These are phyloP conservation scores for Phrynocephalus forsythii DNA, from an alignment of 2,797 vertebrate species.

Conservation along the genomic window DNA sequence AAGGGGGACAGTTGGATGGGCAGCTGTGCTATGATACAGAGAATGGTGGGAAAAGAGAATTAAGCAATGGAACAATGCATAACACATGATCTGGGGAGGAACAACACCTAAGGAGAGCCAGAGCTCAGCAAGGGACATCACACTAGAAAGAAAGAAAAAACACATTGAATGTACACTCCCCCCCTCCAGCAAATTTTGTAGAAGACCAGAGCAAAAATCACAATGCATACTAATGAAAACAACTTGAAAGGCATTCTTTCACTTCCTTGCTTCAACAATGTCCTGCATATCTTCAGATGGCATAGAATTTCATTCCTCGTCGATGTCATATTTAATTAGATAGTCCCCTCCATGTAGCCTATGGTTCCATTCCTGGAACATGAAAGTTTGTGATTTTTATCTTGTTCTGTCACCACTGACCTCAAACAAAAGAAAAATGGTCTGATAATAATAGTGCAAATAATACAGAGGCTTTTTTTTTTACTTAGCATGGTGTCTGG, in stretches of 20 bases:
- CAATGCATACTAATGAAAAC: constrained; percentile 30
- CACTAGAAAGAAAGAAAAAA: no score
- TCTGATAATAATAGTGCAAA: not conserved
- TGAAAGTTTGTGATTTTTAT: constrained; percentile 58
- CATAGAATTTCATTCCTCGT: constrained; percentile 20
- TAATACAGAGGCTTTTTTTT: constrained; percentile 58
- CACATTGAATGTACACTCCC: no score
- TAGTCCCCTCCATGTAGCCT: constrained; percentile 51
- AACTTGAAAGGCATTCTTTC: constrained; percentile 49
- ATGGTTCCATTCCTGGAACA: constrained; percentile 52
- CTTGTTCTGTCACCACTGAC: constrained; percentile 51
- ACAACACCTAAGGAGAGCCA: not conserved
- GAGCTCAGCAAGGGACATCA: not conserved
- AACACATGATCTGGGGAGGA: not conserved
- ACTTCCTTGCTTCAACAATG: constrained; percentile 46
- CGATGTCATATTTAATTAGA: constrained; percentile 50
- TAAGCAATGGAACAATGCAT: not conserved
- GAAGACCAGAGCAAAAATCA: constrained; percentile 44
- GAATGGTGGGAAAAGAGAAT: not conserved
- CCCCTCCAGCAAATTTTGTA: constrained; percentile 12
- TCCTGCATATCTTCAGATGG: constrained; percentile 4
- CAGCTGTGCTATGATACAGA: not conserved
- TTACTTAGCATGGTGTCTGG: constrained; percentile 49
- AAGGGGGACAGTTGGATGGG: no score
- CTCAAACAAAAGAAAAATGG: constrained; percentile 37